Base-by-base conservation (phyloP, 1,140 invertebrate species). In the Marisa cornuarietis region DNA sequence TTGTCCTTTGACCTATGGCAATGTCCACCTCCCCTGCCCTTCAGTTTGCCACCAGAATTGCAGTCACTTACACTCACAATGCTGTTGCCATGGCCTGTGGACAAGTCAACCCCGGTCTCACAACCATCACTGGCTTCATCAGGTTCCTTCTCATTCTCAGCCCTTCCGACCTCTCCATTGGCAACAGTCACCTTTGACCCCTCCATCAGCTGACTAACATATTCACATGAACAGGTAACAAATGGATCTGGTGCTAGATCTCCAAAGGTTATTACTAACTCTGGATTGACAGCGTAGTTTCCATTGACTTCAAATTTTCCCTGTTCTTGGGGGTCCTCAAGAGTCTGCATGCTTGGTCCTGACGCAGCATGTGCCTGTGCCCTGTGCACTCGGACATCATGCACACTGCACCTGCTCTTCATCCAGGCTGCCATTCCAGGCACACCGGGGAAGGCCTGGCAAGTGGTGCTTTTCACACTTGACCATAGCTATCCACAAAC, bases 321-420 rank as follows among this genome's bases (percentile, higher is more conserved):
- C n/a, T 54, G 49, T 4, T 75, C 66, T 13, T 75, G 62, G 63
- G 78, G 52, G 51, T 72, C 61, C 14, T 61, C n/a, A 22, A 52
- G 3, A n/a, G 20, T 3, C 18, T 75, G 62, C 20, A 24, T 51
- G n/a, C 54, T 52, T 18, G 9, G 16, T 54, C 10, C 42, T n/a
- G 62, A 24, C 6, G 65, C 18, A 20, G 52, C 18, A 42, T 20
- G 74, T n/a, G 49, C 5, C 13, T 26, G 31, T 20, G 62, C 24
- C 49, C 65, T 76, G 74, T 76, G 74, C 20, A 76, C 62, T 51
- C 71, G n/a, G 75, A 83, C 78, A 78, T 83, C 61, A 76, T 75
- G 4, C 76, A 79, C 81, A 22, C 76, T n/a, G 52, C 74, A 52
- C 81, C 79, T 72, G 61, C 52, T 42, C 76, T 77, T 31, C 66